These are phyloP conservation scores for Palaemon carinicauda DNA, from an alignment of 1,140 invertebrate species.

Conservation along the genomic window DNA sequence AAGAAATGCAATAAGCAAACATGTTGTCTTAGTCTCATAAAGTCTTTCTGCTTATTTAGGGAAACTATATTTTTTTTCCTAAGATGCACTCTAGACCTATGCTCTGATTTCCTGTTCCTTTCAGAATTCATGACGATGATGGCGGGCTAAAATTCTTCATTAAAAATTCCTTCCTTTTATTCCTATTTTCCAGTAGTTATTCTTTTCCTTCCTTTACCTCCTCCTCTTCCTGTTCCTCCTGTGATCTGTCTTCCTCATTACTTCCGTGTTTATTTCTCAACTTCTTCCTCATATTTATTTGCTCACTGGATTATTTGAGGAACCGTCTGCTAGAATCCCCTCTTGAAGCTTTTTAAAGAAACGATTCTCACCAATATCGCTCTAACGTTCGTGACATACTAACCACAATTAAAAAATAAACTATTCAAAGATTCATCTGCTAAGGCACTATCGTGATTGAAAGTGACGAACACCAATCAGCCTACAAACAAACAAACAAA, in stretches of 20 bases:
- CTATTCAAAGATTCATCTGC: no score
- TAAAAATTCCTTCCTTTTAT: background rate
- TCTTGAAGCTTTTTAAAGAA: background rate
- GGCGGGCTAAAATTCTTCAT: slow-evolving; percentile 1
- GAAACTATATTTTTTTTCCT: background rate
- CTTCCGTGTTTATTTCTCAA: background rate
- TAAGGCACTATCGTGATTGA: no score
- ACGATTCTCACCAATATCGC: no score
- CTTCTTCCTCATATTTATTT: background rate
- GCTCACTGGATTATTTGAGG: background rate
- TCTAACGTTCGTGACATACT: no score
- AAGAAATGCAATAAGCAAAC: no score
- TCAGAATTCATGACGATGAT: slow-evolving; percentile 49
- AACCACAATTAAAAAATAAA: no score
- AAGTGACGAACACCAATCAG: no score
- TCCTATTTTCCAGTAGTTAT: background rate
- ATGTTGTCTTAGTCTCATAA: no score
- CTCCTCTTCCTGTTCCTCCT: background rate
- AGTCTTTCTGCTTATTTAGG: no score
- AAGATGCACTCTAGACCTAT: background rate
- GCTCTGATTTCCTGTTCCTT: background rate
- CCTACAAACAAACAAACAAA: no score
- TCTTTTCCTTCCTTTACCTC: background rate
- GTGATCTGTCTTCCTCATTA: background rate
- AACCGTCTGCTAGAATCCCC: no score